These are phyloP conservation scores for Edolisoma coerulescens DNA, from an alignment of 2,113 vertebrate species.

Conservation along the genomic window DNA sequence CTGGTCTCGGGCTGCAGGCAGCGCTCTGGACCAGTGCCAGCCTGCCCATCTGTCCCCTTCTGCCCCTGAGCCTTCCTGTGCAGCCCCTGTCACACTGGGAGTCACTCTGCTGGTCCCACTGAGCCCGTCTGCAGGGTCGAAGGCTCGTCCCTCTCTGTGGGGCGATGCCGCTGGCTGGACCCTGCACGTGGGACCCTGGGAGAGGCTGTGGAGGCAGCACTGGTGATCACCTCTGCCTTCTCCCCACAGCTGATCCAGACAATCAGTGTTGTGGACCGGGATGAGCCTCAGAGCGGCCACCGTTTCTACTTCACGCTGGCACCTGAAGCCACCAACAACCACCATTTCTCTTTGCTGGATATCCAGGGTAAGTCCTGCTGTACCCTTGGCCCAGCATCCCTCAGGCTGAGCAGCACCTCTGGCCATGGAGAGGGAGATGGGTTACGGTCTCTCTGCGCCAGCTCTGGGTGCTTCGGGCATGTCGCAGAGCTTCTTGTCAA, in stretches of 20 bases:
- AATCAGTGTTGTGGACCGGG: slow-evolving; percentile 93
- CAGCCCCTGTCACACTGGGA: background rate
- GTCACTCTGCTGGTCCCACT: background rate
- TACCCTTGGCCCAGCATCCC: background rate
- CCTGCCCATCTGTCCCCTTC: background rate
- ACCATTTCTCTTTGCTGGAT: slow-evolving; percentile 90
- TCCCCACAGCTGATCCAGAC: slow-evolving; percentile 91
- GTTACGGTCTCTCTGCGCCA: rapidly evolving
- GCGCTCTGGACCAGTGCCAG: background rate
- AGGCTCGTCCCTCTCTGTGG: background rate
- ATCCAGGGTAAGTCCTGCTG: slow-evolving; percentile 83
- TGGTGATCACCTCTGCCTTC: background rate
- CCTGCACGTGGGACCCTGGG: rapidly evolving
- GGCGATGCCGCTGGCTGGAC: rapidly evolving
- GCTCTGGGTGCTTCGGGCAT: background rate
- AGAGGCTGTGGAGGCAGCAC: background rate
- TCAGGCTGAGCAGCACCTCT: background rate
- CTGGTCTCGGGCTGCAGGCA: background rate
- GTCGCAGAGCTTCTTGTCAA: background rate
- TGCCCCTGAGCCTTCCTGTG: background rate
- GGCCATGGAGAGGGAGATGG: background rate
- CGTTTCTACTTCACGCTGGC: slow-evolving; percentile 91
- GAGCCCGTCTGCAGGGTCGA: rapidly evolving
- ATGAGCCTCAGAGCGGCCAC: slow-evolving; percentile 91
- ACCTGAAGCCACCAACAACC: slow-evolving; percentile 84